phyloP scores from a whole-genome alignment of 2,797 vertebrate genomes.

The Pseudotriccus pelzelni region DNA sequence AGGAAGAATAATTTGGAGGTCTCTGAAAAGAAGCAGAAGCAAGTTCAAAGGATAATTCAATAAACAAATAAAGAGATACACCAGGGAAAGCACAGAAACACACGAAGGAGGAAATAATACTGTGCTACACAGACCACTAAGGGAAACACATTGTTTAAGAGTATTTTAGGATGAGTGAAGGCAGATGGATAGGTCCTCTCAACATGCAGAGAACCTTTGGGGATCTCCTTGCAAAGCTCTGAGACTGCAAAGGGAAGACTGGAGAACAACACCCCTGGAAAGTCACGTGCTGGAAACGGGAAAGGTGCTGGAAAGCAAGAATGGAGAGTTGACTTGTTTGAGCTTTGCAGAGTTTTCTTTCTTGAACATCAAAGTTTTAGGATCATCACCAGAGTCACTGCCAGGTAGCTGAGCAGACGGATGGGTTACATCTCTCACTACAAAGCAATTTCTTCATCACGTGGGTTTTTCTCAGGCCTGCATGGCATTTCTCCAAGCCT shows the following conservation, averaged over 20 bases:
- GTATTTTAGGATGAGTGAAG: constrained; percentile 22
- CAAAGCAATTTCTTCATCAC: neutral
- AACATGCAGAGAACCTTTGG: neutral
- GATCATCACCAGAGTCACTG: neutral
- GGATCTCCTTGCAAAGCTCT: neutral
- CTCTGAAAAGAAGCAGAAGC: constrained; percentile 56
- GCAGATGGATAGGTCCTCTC: neutral
- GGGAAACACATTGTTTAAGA: neutral
- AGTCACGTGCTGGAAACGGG: neutral
- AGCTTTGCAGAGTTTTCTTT: neutral
- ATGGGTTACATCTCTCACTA: neutral
- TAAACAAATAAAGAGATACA: constrained; percentile 51
- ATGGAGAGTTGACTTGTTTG: neutral
- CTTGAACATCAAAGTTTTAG: neutral
- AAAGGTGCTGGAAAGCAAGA: neutral
- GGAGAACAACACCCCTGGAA: neutral
- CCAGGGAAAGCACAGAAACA: constrained; percentile 3
- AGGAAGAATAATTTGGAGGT: constrained; percentile 31
- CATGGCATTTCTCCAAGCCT: neutral
- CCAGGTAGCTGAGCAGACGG: neutral
- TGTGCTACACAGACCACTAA: neutral
- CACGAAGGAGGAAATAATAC: constrained; percentile 10
- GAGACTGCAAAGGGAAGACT: neutral
- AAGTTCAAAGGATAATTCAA: constrained; percentile 45
- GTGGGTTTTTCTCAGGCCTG: neutral